A percentile compares a stretch with the other conserved stretches of the same genome.
These are phyloP conservation scores for Biston stratarius DNA, from an alignment of 2,888 invertebrate genomes.

Conservation along the genomic window DNA sequence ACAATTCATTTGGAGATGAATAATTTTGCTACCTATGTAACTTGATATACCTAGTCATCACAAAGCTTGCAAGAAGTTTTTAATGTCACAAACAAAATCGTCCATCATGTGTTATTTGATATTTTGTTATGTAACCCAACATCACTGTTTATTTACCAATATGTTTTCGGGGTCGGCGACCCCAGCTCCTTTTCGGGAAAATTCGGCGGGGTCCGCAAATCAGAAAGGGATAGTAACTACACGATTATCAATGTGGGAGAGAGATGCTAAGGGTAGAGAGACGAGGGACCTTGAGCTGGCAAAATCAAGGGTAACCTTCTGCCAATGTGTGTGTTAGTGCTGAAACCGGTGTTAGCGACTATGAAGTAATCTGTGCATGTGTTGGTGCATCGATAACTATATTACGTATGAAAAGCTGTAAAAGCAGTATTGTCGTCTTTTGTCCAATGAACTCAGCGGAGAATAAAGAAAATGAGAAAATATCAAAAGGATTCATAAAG, in stretches of 20 bases:
- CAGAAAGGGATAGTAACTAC: conserved; percentile 71
- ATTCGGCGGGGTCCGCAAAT: conserved; percentile 79
- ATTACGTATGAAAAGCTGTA: conserved; percentile 32
- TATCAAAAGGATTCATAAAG: neutral
- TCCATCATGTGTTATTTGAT: conserved; percentile 47
- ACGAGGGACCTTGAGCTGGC: conserved; percentile 80
- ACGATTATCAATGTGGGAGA: conserved; percentile 63
- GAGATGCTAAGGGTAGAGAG: conserved; percentile 78
- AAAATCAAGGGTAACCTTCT: conserved; percentile 84
- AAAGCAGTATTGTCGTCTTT: conserved; percentile 46
- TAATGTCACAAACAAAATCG: conserved; percentile 35
- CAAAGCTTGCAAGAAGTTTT: conserved; percentile 13
- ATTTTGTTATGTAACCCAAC: conserved; percentile 72
- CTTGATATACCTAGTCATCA: conserved; percentile 2
- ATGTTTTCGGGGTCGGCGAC: conserved; percentile 80
- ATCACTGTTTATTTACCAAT: conserved; percentile 82
- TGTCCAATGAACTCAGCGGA: conserved; percentile 54
- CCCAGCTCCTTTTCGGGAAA: conserved; percentile 74
- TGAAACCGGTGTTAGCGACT: conserved; percentile 55
- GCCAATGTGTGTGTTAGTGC: conserved; percentile 69
- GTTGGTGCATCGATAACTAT: conserved; percentile 56
- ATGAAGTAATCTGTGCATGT: conserved; percentile 32
- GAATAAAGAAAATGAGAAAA: conserved; percentile 13
- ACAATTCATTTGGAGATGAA: too few species aligned
- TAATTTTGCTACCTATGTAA: neutral